phyloP scores from a whole-genome alignment of 2,113 vertebrate genomes.

The Lontra canadensis region DNA sequence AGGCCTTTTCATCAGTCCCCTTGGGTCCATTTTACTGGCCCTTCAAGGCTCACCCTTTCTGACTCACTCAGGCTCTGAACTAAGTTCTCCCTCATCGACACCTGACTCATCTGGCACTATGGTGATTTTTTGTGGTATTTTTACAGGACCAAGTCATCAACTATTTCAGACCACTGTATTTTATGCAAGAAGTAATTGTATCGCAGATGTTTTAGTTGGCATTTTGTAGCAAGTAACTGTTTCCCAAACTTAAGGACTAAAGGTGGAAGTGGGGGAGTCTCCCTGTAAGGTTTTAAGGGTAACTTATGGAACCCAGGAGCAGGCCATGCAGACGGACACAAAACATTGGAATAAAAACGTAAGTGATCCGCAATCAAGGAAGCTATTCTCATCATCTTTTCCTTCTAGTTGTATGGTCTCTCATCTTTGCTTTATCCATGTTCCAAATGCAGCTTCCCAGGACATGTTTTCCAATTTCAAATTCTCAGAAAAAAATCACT shows the following conservation, averaged over 20 bases:
- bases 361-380: neutral
- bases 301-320: neutral
- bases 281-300: neutral
- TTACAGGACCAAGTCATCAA: neutral
- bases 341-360: neutral
- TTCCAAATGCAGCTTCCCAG: neutral
- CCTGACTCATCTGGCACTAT: neutral
- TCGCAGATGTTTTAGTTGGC: neutral
- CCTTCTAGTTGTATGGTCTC: neutral
- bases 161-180: neutral
- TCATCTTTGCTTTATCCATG: neutral
- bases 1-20: neutral
- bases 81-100: neutral
- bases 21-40: neutral
- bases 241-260: neutral
- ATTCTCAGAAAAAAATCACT: neutral
- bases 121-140: neutral
- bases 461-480: neutral
- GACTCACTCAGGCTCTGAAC: neutral
- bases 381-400: neutral
- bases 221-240: neutral
- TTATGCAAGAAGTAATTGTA: neutral
- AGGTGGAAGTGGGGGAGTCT: neutral
- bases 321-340: neutral
- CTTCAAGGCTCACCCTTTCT: neutral